Conservation (phyloP, 2,797 vertebrate species). For the Sebastes oblongus region DNA sequence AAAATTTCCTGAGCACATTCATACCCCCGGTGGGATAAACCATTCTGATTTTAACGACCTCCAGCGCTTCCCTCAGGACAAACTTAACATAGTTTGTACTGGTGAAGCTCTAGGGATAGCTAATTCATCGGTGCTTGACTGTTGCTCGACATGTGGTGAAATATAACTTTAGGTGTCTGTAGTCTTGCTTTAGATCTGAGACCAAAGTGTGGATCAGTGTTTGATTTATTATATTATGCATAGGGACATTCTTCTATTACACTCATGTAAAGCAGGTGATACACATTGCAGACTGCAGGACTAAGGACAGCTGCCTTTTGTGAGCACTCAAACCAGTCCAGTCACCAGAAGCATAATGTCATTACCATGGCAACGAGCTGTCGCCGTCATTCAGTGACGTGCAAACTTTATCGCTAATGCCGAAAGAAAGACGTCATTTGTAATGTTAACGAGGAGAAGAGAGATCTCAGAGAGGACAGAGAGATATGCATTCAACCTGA, state of each 20-base stretch:
- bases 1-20: background rate
- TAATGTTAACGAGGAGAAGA: background rate
- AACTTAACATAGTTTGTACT: background rate
- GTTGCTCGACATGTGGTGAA: background rate
- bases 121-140: background rate
- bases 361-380: slow-evolving; percentile 16
- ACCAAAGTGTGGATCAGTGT: background rate
- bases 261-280: background rate
- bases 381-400: background rate
- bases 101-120: background rate
- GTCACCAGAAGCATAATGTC: slow-evolving; percentile 19
- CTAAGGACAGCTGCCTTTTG: background rate
- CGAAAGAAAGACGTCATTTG: background rate
- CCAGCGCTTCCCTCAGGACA: background rate
- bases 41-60: background rate
- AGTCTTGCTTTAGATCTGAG: background rate
- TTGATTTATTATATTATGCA: background rate
- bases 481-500: background rate
- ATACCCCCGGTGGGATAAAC: background rate
- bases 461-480: background rate
- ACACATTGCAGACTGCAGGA: background rate
- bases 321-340: background rate
- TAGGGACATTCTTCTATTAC: background rate
- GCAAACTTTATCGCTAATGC: background rate
- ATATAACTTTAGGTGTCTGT: background rate